Evolutionary conservation across 2,113 vertebrate genomes (phyloP).

Genomic region (Bettongia penicillata): DNA sequence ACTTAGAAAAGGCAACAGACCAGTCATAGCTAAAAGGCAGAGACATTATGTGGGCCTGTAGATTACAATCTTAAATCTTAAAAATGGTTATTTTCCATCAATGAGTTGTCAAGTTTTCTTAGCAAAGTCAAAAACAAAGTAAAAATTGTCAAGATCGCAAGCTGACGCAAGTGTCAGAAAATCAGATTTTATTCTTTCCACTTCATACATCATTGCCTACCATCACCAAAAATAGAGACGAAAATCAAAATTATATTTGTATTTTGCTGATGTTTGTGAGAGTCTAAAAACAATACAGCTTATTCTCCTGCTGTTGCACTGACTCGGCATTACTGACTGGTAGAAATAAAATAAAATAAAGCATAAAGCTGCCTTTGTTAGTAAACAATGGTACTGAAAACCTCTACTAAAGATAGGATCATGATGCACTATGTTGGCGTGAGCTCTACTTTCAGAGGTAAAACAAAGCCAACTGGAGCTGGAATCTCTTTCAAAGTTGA

Average conservation of each 20-base stretch:
- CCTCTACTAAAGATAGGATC: neutral
- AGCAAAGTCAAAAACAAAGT: constrained; percentile 39
- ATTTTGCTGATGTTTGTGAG: neutral
- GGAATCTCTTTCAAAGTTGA: neutral
- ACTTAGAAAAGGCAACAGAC: constrained; percentile 7
- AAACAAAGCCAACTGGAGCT: neutral
- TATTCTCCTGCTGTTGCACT: neutral
- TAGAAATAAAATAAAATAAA: constrained; percentile 38
- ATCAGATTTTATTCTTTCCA: neutral
- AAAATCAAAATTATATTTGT: constrained; percentile 30
- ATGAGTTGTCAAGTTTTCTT: neutral
- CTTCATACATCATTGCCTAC: constrained; percentile 9
- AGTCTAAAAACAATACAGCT: neutral
- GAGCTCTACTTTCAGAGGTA: neutral
- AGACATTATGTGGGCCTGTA: neutral
- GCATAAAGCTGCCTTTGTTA: constrained; percentile 37
- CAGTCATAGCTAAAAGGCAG: constrained; percentile 4
- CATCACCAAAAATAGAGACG: neutral
- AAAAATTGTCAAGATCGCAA: constrained; percentile 29
- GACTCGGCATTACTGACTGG: neutral
- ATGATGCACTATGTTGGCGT: neutral
- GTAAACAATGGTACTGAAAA: neutral
- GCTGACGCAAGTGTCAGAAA: neutral
- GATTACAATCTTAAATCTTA: neutral
- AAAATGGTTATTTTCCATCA: constrained; percentile 22